Percentiles rank a stretch among this genome's conserved stretches.
phyloP scores from a whole-genome alignment of 2,113 vertebrate genomes.

The Oncorhynchus kisutch region DNA sequence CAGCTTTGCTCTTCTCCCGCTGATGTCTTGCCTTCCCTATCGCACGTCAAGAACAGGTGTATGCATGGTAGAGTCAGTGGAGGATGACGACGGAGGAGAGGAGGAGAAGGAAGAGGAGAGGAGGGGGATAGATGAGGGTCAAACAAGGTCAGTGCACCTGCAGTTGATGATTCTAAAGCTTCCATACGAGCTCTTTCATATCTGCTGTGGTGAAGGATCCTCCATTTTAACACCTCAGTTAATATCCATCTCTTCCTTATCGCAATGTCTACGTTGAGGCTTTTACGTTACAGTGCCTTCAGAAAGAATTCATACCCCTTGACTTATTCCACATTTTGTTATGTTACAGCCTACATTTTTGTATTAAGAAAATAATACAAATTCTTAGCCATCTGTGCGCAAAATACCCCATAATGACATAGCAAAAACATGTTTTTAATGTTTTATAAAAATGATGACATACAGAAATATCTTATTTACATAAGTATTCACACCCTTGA shows the following conservation, averaged over 20 bases:
- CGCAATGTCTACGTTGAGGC: too few relatives aligned
- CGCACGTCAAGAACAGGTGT: neutral
- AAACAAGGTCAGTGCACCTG: slow-evolving; percentile 3
- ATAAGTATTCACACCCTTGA: neutral
- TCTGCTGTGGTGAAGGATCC: slow-evolving; percentile 5
- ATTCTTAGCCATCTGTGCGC: too few relatives aligned
- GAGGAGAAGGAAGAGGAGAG: neutral
- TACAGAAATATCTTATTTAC: too few relatives aligned
- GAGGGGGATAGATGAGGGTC: neutral
- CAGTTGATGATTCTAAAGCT: neutral
- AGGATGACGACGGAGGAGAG: slow-evolving; percentile 3
- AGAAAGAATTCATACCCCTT: too few relatives aligned
- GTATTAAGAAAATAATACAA: too few relatives aligned
- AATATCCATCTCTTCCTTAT: neutral
- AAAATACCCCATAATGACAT: too few relatives aligned
- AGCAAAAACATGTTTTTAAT: too few relatives aligned
- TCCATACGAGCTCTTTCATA: neutral
- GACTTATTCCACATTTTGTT: neutral
- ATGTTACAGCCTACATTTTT: neutral
- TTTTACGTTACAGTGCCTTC: neutral
- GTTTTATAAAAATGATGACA: too few relatives aligned
- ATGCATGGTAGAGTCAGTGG: neutral
- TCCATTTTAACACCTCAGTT: neutral
- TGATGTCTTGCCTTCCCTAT: slow-evolving; percentile 18
- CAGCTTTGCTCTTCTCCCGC: slow-evolving; percentile 15